Percentiles rank a stretch among this genome's conserved stretches.
Evolutionary conservation across 2,113 vertebrate species (phyloP).

Genomic region (Tapirus terrestris): DNA sequence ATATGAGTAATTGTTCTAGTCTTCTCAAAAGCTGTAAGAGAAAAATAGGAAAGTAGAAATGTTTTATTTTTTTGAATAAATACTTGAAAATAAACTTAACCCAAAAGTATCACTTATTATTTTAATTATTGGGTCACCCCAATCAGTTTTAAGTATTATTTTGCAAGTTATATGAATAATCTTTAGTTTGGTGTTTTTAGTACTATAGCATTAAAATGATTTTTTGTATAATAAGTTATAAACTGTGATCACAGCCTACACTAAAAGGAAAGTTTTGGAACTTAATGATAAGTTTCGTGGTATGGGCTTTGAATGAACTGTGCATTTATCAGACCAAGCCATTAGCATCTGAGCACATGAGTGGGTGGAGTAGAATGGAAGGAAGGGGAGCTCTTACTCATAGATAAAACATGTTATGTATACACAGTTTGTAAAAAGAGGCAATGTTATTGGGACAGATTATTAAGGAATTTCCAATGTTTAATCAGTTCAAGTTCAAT

Average conservation of each 20-base stretch:
- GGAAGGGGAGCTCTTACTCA: not conserved
- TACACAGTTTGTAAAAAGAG: not conserved
- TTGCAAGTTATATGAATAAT: slow-evolving; percentile 20
- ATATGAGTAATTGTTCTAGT: slow-evolving; percentile 31
- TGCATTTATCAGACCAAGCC: slow-evolving; percentile 42
- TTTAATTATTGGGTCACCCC: slow-evolving; percentile 24
- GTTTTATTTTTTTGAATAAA: slow-evolving; percentile 39
- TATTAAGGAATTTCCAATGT: not conserved
- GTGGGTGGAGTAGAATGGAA: not conserved
- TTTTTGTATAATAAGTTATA: slow-evolving; percentile 16
- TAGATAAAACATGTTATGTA: not conserved
- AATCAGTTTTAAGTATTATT: slow-evolving; percentile 23
- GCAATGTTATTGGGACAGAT: not conserved
- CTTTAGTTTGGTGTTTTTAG: not conserved
- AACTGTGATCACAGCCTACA: not conserved
- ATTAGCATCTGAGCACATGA: not conserved
- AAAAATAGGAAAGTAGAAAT: slow-evolving; percentile 38
- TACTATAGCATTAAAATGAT: slow-evolving; percentile 38
- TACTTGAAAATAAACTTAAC: slow-evolving; percentile 58
- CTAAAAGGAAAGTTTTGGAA: slow-evolving; percentile 15
- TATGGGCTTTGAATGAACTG: not conserved
- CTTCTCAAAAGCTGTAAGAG: slow-evolving; percentile 34
- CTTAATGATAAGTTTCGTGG: not conserved
- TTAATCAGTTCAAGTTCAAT: slow-evolving; percentile 29
- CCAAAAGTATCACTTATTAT: not conserved